These are phyloP conservation scores for Diabrotica undecimpunctata DNA, from an alignment of 1,140 invertebrate genomes.

Conservation along the genomic window DNA sequence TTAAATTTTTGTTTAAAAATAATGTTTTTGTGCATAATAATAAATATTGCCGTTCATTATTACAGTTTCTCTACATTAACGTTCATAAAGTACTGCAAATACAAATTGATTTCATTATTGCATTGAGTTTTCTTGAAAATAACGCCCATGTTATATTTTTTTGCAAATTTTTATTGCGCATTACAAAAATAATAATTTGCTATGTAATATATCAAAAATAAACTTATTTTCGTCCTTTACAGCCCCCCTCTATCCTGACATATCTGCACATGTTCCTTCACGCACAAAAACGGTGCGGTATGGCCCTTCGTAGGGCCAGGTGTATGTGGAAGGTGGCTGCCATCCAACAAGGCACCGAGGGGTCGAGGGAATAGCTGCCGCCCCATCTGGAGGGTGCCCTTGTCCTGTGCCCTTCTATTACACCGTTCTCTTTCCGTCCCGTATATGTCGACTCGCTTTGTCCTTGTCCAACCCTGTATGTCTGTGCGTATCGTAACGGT, in stretches of 20 bases:
- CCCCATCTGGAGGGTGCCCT: conserved; percentile 24
- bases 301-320: conserved; percentile 23
- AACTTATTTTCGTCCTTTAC: background rate
- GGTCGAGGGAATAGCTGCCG: conserved; percentile 5
- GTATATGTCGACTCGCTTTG: background rate
- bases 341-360: background rate
- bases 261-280: conserved; percentile 34
- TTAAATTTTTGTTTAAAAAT: no score
- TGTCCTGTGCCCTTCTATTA: conserved; percentile 4
- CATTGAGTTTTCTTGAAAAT: no score
- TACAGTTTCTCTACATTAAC: no score
- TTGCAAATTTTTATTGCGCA: background rate
- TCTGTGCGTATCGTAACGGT: conserved; percentile 28
- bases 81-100: no score
- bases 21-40: no score
- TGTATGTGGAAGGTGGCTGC: conserved; percentile 10
- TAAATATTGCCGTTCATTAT: no score
- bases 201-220: background rate
- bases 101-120: no score
- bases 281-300: conserved; percentile 6
- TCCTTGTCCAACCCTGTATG: conserved; percentile 3
- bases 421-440: background rate
- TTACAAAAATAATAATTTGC: background rate
- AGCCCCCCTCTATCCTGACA: conserved; percentile 8
- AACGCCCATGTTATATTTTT: no score